These are phyloP conservation scores for Leptobrachium ailaonicum DNA, from an alignment of 2,113 vertebrate genomes.

Conservation along the genomic window DNA sequence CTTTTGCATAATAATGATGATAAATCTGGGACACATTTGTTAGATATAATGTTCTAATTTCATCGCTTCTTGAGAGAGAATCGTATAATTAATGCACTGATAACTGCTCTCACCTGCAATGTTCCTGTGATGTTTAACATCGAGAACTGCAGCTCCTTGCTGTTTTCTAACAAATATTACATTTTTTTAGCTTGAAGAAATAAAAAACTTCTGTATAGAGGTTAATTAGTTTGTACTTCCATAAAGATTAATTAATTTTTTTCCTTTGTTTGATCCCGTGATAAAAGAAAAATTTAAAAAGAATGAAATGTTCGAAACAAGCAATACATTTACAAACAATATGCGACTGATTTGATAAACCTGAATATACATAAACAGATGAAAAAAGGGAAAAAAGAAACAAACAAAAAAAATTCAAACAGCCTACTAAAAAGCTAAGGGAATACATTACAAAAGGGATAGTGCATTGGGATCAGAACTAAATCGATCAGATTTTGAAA, in stretches of 20 bases:
- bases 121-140: conserved; percentile 34
- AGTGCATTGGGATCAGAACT: too few relatives aligned
- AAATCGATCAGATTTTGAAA: too few relatives aligned
- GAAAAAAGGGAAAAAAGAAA: too few relatives aligned
- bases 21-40: conserved; percentile 30
- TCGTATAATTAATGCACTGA: conserved; percentile 39
- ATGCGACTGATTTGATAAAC: too few relatives aligned
- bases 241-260: background rate
- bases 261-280: too few relatives aligned
- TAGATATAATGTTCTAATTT: conserved; percentile 28
- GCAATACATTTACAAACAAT: too few relatives aligned
- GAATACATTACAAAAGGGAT: too few relatives aligned
- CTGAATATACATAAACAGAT: too few relatives aligned
- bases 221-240: conserved; percentile 36
- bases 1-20: conserved; percentile 31
- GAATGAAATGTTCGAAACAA: too few relatives aligned
- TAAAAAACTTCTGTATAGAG: conserved; percentile 14
- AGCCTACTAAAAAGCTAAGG: too few relatives aligned
- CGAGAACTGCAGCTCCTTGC: background rate
- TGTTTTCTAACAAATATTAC: background rate
- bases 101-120: conserved; percentile 24
- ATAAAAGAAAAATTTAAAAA: too few relatives aligned
- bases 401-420: too few relatives aligned
- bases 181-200: conserved; percentile 19
- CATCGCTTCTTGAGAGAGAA: conserved; percentile 19